Base-by-base conservation (phyloP, 2,888 invertebrate genomes). In the Seira ritae region DNA sequence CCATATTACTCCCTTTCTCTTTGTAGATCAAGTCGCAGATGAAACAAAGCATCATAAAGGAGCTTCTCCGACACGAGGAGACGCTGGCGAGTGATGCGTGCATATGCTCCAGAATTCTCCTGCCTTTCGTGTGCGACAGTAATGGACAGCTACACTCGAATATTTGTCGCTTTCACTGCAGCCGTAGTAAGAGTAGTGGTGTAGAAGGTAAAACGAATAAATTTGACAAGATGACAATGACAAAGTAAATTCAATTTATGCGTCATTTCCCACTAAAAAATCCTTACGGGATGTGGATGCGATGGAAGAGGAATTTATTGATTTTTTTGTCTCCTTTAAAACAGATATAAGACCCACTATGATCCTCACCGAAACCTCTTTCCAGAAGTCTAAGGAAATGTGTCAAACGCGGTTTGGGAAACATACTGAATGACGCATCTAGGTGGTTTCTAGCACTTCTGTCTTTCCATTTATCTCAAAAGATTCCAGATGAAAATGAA, bases 41-140 rank as follows among this genome's bases (percentile, higher is more conserved):
- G 31, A 84, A 84, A 31, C 19, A 71, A 50, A 62, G 71, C 15
- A 67, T 84, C 6, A 31, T 84, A 12, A 42, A 23, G 2, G 55
- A 84, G 10, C 46, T 84, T 6, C 19, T 75, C 1, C 6, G 55
- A 37, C 6, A 65, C 2, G 22, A 20, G 55, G n/a, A n/a, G n/a
- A n/a, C n/a, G n/a, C n/a, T n/a, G n/a, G n/a, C n/a, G 15, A 68
- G 8, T 20, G 31, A 19, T 2, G 42, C 20, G n/a, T 77, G 77
- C 46, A 17, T 3, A 3, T 84, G 84, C 19, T 22, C 73, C 8
- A 80, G 50, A 66, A 65, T 37, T 23, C 65, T 78, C 0, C 55
- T 15, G 12, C 78, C 84, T 22, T 31, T 85, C 15, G 68, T 85
- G 2, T 85, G 84, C 17, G 84, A 85, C 42, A 81, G 60, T 31